Evolutionary conservation across 1,140 invertebrate species (phyloP).

Genomic region (Cecropterus lyciades): DNA sequence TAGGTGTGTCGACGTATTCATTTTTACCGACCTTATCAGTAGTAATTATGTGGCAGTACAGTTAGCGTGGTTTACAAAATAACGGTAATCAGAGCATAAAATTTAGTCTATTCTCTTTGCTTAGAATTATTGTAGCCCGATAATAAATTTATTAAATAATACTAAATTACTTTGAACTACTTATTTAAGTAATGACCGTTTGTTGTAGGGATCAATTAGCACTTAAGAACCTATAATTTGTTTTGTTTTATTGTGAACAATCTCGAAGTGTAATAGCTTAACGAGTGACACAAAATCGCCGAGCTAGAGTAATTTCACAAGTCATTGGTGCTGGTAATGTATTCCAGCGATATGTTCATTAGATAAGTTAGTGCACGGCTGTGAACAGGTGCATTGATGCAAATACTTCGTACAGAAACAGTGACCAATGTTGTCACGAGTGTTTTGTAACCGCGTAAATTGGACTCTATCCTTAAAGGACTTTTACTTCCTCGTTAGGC

Average conservation of each 20-base stretch:
- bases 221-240: background rate
- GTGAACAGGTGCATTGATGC: slow-evolving; percentile 63
- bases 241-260: background rate
- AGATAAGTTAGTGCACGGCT: slow-evolving; percentile 45
- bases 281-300: slow-evolving; percentile 21
- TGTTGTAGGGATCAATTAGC: slow-evolving; percentile 19
- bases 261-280: background rate
- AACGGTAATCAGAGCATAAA: slow-evolving; percentile 29
- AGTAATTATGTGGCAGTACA: slow-evolving; percentile 13
- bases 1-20: too few species aligned
- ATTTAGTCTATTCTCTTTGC: slow-evolving; percentile 17
- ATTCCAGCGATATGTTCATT: slow-evolving; percentile 50
- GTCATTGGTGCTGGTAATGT: slow-evolving; percentile 37
- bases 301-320: slow-evolving; percentile 28
- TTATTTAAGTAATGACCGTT: slow-evolving; percentile 29
- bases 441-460: slow-evolving; percentile 53
- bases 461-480: slow-evolving; percentile 62
- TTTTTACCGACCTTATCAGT: slow-evolving; percentile 23
- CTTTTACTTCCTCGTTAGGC: slow-evolving; percentile 67
- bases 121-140: slow-evolving; percentile 18
- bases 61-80: slow-evolving; percentile 16
- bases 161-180: slow-evolving; percentile 24
- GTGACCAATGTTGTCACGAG: slow-evolving; percentile 54
- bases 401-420: slow-evolving; percentile 49
- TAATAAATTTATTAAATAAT: slow-evolving; percentile 30